These are phyloP conservation scores for Bradypodion ventrale DNA, from an alignment of 2,797 vertebrate species.

Conservation along the genomic window DNA sequence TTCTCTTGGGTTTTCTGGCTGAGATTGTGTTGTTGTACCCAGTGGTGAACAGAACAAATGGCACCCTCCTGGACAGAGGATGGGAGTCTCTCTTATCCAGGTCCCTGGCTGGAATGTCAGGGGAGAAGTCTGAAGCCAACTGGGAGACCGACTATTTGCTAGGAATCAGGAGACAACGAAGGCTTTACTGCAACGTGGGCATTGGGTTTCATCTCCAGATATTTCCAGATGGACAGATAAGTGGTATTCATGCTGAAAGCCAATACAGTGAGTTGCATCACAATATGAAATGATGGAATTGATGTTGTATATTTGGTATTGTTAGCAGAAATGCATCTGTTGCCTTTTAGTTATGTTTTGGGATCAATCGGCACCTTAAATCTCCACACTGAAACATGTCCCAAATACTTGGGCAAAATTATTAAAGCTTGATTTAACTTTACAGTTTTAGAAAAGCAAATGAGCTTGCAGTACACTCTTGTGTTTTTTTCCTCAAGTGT, in stretches of 20 bases:
- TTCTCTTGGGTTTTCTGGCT: conserved; percentile 85
- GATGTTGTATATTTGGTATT: conserved; percentile 71
- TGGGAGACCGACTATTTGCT: conserved; percentile 96
- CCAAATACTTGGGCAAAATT: conserved; percentile 81
- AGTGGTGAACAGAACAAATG: conserved; percentile 81
- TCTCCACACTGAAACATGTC: conserved; percentile 68
- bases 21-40: conserved; percentile 83
- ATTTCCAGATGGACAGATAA: conserved; percentile 90
- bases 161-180: conserved; percentile 94
- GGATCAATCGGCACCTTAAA: conserved; percentile 72
- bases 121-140: conserved; percentile 86
- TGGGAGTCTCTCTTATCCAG: conserved; percentile 92
- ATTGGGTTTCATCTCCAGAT: conserved; percentile 98
- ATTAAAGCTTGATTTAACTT: conserved; percentile 77
- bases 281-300: conserved; percentile 72
- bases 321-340: conserved; percentile 69
- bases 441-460: conserved; percentile 67
- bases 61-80: conserved; percentile 83
- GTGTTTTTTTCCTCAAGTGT: conserved; percentile 3
- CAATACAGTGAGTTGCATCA: conserved; percentile 96
- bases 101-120: conserved; percentile 87
- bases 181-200: conserved; percentile 98
- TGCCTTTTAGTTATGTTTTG: conserved; percentile 70
- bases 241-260: conserved; percentile 91
- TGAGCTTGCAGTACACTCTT: conserved; percentile 1